Conservation (phyloP, 2,113 vertebrate species). For the Gopherus flavomarginatus region DNA sequence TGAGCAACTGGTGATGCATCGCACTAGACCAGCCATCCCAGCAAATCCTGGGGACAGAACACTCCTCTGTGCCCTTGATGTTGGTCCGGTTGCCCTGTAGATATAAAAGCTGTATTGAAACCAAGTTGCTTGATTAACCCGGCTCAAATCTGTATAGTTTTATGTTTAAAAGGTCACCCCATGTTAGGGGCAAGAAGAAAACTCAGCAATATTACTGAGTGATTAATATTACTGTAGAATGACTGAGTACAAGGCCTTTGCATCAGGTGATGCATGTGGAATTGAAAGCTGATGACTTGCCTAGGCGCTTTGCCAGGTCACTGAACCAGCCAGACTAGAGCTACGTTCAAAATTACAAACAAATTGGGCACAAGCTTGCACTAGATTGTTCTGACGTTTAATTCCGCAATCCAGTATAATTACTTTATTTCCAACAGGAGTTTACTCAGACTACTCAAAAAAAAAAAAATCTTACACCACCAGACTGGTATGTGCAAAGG, state of each 20-base stretch:
- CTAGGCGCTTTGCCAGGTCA: background rate
- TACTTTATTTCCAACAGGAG: background rate
- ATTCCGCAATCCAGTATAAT: background rate
- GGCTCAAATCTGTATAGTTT: background rate
- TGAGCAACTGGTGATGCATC: slow-evolving; percentile 73
- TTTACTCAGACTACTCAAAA: background rate
- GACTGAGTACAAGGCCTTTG: background rate
- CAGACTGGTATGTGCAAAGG: background rate
- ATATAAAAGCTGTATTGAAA: slow-evolving; percentile 3
- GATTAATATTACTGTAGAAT: background rate
- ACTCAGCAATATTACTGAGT: background rate
- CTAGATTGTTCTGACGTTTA: background rate
- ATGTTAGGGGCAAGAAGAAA: background rate
- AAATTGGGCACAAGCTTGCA: background rate
- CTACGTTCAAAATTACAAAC: background rate
- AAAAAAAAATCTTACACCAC: background rate
- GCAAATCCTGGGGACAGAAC: background rate
- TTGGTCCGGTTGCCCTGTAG: slow-evolving; percentile 60
- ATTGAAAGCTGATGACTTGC: background rate
- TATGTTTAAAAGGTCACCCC: background rate
- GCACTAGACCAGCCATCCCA: slow-evolving; percentile 78
- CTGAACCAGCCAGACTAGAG: background rate
- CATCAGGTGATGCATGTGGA: background rate
- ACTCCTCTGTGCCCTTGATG: slow-evolving; percentile 8
- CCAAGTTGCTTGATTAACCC: background rate